Base-by-base conservation (phyloP, 2,113 vertebrate species). In the Catharus minimus region DNA sequence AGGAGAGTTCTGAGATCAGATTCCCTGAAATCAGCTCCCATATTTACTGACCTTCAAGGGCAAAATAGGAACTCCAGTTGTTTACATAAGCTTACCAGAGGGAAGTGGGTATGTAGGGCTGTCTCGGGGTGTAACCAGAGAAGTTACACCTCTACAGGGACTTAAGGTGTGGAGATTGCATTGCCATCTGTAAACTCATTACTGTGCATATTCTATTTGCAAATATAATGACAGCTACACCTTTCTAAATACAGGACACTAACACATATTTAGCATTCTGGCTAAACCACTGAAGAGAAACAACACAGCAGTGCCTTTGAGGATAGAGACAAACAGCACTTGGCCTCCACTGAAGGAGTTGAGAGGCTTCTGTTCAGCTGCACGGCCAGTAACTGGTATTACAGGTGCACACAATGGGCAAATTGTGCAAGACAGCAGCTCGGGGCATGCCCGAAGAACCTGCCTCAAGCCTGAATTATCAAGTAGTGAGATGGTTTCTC, bases 21-120 rank as follows among this genome's bases (percentile, higher is more conserved):
- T 95, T 95, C 90, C 86, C 92, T 47, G 93, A 95, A 94, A 90
- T 84, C 83, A 92, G 50, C 71, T 88, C 77, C 77, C 36, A 3
- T 50, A 72, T 86, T 90, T 89, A 90, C 81, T 71, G 86, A 88
- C 80, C 80, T 91, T 92, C 73, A 86, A 74, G 38, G 43, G 73
- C 41, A 89, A 84, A 93, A 84, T 6, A 87, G 62, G 67, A 95
- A 81, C 77, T 76, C 71, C 23, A 28, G 39, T 56, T 92, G 91
- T 96, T 95, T 94, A 94, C 77, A 27, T 4, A 86, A 80, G 71
- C 71, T 53, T 82, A 86, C 58, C 23, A 1, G 3, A 88, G 58
- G 38, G 36, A 84, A 78, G 19, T 22, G 21, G 60, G 5, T 69
- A 83, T 41, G n/a, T n/a, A 84, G 77, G 81, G 66, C 89, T 78